Percentiles rank a stretch among this genome's conserved stretches.
These are phyloP conservation scores for Enteromius radiatus DNA, from an alignment of 2,797 vertebrate species.

Conservation along the genomic window DNA sequence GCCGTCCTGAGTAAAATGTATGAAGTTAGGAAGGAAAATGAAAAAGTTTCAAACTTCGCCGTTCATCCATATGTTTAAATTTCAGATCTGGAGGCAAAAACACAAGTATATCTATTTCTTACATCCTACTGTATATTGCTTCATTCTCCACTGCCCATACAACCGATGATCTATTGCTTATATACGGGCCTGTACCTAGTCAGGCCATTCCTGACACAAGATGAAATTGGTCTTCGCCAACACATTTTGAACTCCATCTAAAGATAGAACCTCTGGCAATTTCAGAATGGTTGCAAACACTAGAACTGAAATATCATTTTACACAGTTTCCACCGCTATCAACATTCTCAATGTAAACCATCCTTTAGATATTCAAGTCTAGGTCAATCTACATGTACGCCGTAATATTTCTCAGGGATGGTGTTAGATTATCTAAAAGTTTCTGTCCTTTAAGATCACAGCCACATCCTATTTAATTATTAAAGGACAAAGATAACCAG, in stretches of 20 bases:
- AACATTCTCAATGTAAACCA: conserved; percentile 15
- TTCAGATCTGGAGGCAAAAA: conserved; percentile 8
- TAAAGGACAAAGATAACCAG: conserved; percentile 19
- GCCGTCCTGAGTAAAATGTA: neutral
- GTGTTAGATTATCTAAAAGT: neutral
- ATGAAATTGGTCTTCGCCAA: conserved; percentile 42
- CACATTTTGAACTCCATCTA: conserved; percentile 32
- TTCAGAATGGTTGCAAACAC: neutral
- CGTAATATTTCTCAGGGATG: neutral
- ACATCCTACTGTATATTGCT: conserved; percentile 38
- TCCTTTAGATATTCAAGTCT: neutral
- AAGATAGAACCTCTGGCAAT: conserved; percentile 33
- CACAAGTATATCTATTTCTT: conserved; percentile 35
- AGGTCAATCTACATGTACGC: neutral
- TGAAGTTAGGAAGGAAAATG: neutral
- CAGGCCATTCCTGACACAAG: conserved; percentile 20
- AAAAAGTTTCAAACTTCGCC: neutral
- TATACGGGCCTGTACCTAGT: conserved; percentile 27
- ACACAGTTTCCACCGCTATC: neutral
- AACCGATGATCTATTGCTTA: conserved; percentile 50
- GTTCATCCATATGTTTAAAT: conserved; percentile 22
- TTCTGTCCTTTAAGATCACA: conserved; percentile 17
- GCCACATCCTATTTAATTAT: conserved; percentile 1
- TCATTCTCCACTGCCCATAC: conserved; percentile 27
- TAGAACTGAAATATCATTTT: conserved; percentile 13